A percentile compares a stretch with the other conserved stretches of the same genome.
Evolutionary conservation across 2,797 vertebrate species (phyloP).

Genomic region (Silurus aristotelis): DNA sequence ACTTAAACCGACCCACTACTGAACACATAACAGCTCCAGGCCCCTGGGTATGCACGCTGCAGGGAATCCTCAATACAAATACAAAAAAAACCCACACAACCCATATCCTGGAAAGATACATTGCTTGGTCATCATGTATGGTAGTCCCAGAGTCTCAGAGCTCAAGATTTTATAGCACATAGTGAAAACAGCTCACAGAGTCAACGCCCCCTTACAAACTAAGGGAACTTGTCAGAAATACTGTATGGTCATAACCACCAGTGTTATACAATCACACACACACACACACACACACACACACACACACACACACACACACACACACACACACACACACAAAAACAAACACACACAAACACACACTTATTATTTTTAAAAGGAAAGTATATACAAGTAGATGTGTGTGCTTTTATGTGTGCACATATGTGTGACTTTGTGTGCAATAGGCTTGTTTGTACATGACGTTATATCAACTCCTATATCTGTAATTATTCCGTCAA

Average conservation of each 20-base stretch:
- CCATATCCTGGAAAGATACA: neutral
- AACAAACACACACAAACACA: too few relatives aligned
- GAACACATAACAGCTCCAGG: neutral
- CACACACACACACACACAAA: too few relatives aligned
- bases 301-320: too few relatives aligned
- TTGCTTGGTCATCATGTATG: neutral
- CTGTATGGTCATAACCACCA: neutral
- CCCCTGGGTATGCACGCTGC: neutral
- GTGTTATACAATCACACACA: neutral
- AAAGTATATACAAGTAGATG: conserved; percentile 11
- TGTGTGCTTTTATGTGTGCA: conserved; percentile 20
- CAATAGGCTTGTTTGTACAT: conserved; percentile 28
- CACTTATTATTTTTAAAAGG: neutral
- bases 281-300: neutral
- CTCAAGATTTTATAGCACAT: neutral
- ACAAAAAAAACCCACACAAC: neutral
- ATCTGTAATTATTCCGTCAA: conserved; percentile 13
- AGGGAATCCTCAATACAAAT: neutral
- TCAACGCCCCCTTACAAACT: neutral
- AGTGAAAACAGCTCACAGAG: neutral
- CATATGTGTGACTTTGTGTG: conserved; percentile 34
- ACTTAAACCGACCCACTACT: neutral
- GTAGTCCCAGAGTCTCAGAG: neutral
- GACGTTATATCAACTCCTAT: neutral
- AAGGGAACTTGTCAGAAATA: neutral